A percentile compares a stretch with the other conserved stretches of the same genome.
Conservation (phyloP, 2,888 invertebrate species). For the Megalurothrips usitatus region DNA sequence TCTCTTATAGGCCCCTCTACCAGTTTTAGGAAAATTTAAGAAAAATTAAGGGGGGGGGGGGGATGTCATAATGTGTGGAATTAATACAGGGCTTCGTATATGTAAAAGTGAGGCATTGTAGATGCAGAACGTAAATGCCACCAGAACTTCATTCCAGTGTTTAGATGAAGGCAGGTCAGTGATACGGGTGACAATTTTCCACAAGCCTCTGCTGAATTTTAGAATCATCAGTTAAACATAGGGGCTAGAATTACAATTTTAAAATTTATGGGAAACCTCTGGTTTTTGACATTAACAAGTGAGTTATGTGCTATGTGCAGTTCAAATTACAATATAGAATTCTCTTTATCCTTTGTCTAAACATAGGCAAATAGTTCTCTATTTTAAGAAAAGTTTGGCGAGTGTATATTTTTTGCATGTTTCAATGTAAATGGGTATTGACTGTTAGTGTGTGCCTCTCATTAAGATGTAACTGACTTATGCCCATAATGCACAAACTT, state of each 20-base stretch:
- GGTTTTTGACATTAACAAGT: background rate
- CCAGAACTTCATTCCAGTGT: background rate
- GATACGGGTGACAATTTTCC: background rate
- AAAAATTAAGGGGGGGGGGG: no score
- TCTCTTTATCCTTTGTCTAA: no score
- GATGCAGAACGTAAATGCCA: background rate
- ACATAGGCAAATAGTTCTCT: no score
- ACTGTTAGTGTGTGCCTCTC: background rate
- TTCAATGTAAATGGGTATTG: background rate
- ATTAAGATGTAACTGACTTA: no score
- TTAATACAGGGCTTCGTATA: no score
- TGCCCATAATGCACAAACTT: background rate
- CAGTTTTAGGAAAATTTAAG: no score
- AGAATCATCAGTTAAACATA: background rate
- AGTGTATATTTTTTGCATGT: conserved; percentile 8
- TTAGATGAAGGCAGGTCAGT: background rate
- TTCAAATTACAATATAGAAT: no score
- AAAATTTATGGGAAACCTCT: background rate
- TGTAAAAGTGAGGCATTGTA: no score
- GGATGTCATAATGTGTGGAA: no score
- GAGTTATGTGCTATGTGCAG: no score
- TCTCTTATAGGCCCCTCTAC: no score
- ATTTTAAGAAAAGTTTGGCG: background rate
- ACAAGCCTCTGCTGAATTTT: background rate
- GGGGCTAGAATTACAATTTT: background rate